A percentile compares a stretch with the other conserved stretches of the same genome.
Evolutionary conservation across 2,888 invertebrate species (phyloP).

Genomic region (Pachydiplax longipennis): DNA sequence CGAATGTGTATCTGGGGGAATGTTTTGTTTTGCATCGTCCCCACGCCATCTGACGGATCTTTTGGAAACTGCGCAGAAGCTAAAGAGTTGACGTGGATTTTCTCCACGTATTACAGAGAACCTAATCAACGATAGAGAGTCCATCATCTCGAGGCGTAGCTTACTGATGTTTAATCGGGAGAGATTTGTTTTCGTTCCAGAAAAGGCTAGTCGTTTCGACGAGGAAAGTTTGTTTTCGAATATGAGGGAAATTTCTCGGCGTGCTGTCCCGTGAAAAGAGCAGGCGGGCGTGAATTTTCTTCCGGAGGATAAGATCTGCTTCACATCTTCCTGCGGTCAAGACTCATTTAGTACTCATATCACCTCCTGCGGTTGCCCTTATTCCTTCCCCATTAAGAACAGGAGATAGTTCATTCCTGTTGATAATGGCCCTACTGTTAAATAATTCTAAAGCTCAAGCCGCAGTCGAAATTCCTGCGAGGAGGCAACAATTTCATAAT

Average conservation of each 20-base stretch:
- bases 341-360: not conserved
- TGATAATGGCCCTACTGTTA: not conserved
- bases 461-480: too few species aligned
- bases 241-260: not conserved
- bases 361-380: not conserved
- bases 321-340: not conserved
- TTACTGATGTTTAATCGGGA: too few species aligned
- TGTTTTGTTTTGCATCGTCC: too few species aligned
- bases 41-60: too few species aligned
- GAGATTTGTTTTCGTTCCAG: not conserved
- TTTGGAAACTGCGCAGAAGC: too few species aligned
- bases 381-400: not conserved
- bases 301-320: not conserved
- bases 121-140: too few species aligned
- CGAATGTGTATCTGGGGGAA: too few species aligned
- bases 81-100: too few species aligned
- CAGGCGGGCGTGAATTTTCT: not conserved
- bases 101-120: too few species aligned
- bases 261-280: not conserved
- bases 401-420: not conserved
- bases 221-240: not conserved
- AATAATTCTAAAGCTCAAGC: not conserved
- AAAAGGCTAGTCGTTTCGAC: not conserved
- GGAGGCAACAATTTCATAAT: too few species aligned
- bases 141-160: too few species aligned